Conservation (phyloP, 1,140 invertebrate genomes). For the Frieseomelitta varia region DNA sequence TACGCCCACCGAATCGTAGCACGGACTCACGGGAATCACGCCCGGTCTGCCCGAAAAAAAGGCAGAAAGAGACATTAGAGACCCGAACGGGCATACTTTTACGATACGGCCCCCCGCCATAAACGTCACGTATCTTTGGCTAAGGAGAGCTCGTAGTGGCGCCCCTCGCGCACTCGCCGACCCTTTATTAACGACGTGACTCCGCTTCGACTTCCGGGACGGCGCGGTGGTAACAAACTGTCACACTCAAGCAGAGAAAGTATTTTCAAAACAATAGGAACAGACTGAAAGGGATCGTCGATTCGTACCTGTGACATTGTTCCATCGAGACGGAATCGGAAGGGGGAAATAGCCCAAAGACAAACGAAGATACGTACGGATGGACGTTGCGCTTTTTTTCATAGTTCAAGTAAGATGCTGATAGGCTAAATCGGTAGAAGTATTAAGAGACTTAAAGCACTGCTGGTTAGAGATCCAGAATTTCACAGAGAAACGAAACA, state of each 20-base stretch:
- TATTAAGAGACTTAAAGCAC: not conserved
- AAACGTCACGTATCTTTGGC: conserved; percentile 76
- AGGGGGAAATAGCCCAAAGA: too few relatives aligned
- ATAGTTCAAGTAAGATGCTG: not conserved
- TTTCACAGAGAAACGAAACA: not conserved
- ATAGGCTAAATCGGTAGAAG: not conserved
- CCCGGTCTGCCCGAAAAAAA: not conserved
- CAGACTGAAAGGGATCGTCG: not conserved
- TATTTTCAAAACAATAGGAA: not conserved
- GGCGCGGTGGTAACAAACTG: conserved; percentile 7
- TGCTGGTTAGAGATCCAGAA: too few relatives aligned
- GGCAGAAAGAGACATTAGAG: conserved; percentile 60
- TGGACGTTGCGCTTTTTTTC: too few relatives aligned
- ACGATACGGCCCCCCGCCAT: conserved; percentile 72
- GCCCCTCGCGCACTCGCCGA: conserved; percentile 40
- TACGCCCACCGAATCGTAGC: conserved; percentile 58
- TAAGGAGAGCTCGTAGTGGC: conserved; percentile 64
- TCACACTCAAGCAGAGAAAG: not conserved
- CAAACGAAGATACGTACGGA: too few relatives aligned
- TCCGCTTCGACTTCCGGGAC: conserved; percentile 61
- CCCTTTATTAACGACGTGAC: conserved; percentile 71
- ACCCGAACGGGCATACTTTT: conserved; percentile 64
- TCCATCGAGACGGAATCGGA: conserved; percentile 40
- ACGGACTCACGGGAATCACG: not conserved
- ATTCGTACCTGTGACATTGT: not conserved